Base-by-base conservation (phyloP, 2,888 invertebrate species). In the Drosophila sordidula region DNA sequence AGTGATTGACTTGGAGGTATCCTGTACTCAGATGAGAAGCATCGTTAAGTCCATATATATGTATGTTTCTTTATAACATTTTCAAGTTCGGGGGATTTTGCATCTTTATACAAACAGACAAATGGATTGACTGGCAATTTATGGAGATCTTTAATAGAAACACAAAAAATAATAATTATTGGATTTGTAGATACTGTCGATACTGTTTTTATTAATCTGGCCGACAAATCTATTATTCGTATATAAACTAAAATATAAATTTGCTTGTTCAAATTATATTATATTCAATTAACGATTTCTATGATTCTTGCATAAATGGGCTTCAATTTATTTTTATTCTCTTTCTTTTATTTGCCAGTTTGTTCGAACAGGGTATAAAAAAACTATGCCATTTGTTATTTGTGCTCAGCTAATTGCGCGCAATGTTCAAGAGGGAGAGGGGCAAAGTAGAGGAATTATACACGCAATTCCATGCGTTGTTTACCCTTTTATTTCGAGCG, bases 401-500 rank as follows among this genome's bases (percentile, higher is more conserved):
- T 50, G 32, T 29, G 36, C 63, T 68, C 25, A 57, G 42, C 50
- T 63, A 81, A 78, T 85, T 68, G 66, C 39, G 32, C 50, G 45
- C 36, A 39, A 46, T 50, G 58, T 45, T 22, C 14, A 44, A 39
- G 36, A 12, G 18, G 8, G 16, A 41, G 36, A 32, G 16, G 18
- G 22, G 25, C 25, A 61, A 51, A 44, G 39, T 47, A 26, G 16
- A 8, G 42, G 34, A 56, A 38, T 50, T 54, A 9, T 36, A 42
- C 22, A 55, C 29, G 14, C 11, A 54, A 42, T 64, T 52, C 18
- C 44, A 49, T 59, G 51, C 38, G 26, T 39, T 62, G 75, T 62
- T 50, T 25, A 38, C 42, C 26, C 29, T 51, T 62, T 54, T 34
- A 58, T 57, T 42, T 47, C 38, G 22, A 11, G 36, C 29, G 38